These are phyloP conservation scores for Anolis sagrei DNA, from an alignment of 2,113 vertebrate species.

Conservation along the genomic window DNA sequence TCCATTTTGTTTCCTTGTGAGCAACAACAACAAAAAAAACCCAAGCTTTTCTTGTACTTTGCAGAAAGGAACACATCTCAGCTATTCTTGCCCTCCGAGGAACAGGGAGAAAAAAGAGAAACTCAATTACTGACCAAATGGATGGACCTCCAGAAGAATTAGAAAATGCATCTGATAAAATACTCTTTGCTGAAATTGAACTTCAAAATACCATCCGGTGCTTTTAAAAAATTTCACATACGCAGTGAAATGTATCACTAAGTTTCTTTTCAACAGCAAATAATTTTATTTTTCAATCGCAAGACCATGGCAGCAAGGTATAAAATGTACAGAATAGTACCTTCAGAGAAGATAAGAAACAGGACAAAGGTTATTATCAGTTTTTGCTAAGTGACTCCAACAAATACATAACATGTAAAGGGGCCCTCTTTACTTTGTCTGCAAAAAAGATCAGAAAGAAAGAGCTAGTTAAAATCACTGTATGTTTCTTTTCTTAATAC, in stretches of 20 bases:
- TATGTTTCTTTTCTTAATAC: neutral
- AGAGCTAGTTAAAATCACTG: too few relatives aligned
- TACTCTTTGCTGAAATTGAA: constrained; percentile 60
- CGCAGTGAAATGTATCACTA: neutral
- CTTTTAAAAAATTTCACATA: constrained; percentile 48
- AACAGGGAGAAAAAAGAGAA: constrained; percentile 2
- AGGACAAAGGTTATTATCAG: too few relatives aligned
- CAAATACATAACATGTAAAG: too few relatives aligned
- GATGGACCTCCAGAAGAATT: neutral
- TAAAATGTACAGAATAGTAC: too few relatives aligned
- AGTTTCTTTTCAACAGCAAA: neutral
- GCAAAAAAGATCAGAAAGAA: too few relatives aligned
- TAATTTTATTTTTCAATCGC: too few relatives aligned
- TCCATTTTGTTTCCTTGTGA: neutral
- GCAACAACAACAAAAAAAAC: accelerated
- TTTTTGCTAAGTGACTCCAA: too few relatives aligned
- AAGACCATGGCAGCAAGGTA: too few relatives aligned
- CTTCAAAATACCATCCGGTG: constrained; percentile 17
- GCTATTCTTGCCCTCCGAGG: constrained; percentile 46
- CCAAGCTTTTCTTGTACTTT: constrained; percentile 29
- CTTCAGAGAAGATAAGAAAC: too few relatives aligned
- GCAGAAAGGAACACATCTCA: constrained; percentile 63
- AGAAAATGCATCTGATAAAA: accelerated
- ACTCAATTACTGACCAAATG: neutral
- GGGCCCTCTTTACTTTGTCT: too few relatives aligned